Evolutionary conservation across 2,888 invertebrate species (phyloP).

Genomic region (Folsomia candida): DNA sequence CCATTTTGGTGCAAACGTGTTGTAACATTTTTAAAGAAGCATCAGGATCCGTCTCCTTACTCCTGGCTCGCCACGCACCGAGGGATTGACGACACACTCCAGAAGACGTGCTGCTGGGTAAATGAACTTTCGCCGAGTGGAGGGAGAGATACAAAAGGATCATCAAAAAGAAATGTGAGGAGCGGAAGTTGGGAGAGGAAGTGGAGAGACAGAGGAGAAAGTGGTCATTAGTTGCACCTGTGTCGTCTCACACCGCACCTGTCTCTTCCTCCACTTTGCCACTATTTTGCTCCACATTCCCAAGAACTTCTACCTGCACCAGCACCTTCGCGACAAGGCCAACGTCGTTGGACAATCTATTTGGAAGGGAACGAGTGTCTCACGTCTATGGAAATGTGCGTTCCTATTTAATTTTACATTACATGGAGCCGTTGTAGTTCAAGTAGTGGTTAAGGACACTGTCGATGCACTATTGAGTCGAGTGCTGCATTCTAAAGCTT

Average conservation of each 20-base stretch:
- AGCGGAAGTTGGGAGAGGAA: neutral
- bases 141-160: neutral
- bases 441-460: too few species aligned
- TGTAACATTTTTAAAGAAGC: neutral
- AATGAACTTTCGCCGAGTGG: neutral
- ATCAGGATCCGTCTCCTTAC: neutral
- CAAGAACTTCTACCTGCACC: neutral
- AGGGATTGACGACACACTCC: neutral
- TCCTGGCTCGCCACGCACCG: too few species aligned
- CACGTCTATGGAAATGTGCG: neutral
- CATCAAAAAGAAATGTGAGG: conserved; percentile 18
- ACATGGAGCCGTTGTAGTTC: too few species aligned
- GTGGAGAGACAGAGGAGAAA: neutral
- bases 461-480: too few species aligned
- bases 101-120: too few species aligned
- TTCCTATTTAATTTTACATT: neutral
- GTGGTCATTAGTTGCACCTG: conserved; percentile 14
- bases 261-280: neutral
- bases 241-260: conserved; percentile 11
- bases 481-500: too few species aligned
- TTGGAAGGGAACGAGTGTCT: too few species aligned
- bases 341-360: neutral
- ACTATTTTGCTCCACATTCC: neutral
- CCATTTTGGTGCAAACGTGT: neutral
- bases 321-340: neutral